Percentiles rank a stretch among this genome's conserved stretches.
phyloP scores from a whole-genome alignment of 1,140 invertebrate species.

The Holcopasites calliopsidis region DNA sequence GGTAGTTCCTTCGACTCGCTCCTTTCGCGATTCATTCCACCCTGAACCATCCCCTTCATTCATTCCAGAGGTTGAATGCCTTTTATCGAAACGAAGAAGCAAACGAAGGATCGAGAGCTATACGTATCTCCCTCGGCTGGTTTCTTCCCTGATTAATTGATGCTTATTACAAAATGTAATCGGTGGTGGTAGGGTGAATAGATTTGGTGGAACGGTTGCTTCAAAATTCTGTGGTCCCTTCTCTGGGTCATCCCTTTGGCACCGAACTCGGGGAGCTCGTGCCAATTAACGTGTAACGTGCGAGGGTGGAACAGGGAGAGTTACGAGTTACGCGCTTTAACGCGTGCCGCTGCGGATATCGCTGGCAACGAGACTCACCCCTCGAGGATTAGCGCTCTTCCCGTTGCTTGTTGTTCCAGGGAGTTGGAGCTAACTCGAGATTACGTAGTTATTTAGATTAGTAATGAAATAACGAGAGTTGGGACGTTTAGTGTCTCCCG shows the following conservation, averaged over 20 bases:
- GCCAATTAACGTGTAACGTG: constrained; percentile 50
- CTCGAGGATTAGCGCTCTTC: constrained; percentile 28
- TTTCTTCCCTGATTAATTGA: neutral
- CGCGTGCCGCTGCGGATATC: constrained; percentile 27
- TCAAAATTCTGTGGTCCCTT: neutral
- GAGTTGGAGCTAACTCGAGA: neutral
- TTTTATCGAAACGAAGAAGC: neutral
- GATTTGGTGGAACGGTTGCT: constrained; percentile 1
- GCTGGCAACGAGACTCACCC: constrained; percentile 32
- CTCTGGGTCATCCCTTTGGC: constrained; percentile 15
- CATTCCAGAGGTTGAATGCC: neutral
- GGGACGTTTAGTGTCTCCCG: too few species aligned
- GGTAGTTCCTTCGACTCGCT: neutral
- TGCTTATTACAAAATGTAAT: too few species aligned
- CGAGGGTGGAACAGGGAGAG: constrained; percentile 18
- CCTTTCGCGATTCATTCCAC: neutral
- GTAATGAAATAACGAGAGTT: too few species aligned
- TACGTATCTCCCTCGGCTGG: neutral
- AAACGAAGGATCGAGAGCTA: neutral
- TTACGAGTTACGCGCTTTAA: constrained; percentile 45
- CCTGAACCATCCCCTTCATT: too few species aligned
- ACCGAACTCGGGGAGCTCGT: constrained; percentile 29
- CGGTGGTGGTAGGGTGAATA: too few species aligned
- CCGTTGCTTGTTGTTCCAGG: constrained; percentile 2
- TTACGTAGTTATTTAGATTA: too few species aligned